phyloP scores from a whole-genome alignment of 2,797 vertebrate species.

The Orestias chungarensis region DNA sequence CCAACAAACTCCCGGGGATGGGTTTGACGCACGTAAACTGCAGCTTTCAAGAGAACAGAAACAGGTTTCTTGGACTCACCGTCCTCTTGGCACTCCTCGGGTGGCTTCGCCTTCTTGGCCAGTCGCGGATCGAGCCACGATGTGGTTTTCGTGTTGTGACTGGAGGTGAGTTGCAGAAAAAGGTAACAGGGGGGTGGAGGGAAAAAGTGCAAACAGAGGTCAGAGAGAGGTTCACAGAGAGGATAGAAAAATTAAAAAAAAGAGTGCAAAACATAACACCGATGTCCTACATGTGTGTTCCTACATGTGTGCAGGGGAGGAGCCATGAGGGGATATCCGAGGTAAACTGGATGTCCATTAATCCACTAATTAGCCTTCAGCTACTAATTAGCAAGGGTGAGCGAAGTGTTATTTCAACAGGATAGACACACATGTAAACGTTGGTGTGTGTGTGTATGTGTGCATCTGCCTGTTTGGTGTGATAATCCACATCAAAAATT shows the following conservation, averaged over 20 bases:
- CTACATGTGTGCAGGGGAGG: constrained; percentile 3
- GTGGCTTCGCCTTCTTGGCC: constrained; percentile 98
- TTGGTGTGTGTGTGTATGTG: constrained; percentile 44
- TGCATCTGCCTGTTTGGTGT: constrained; percentile 34
- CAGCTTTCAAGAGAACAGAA: constrained; percentile 24
- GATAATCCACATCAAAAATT: constrained; percentile 60
- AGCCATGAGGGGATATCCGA: constrained; percentile 47
- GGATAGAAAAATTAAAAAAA: constrained; percentile 17
- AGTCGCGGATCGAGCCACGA: constrained; percentile 99
- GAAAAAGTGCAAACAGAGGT: constrained; percentile 34
- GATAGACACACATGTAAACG: constrained; percentile 53
- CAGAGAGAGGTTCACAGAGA: constrained; percentile 33
- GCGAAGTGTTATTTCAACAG: constrained; percentile 68
- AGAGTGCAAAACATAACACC: constrained; percentile 21
- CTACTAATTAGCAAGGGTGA: constrained; percentile 87
- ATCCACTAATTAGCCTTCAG: constrained; percentile 90
- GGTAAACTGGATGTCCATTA: constrained; percentile 86
- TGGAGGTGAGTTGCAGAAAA: constrained; percentile 68
- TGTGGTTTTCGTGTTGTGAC: constrained; percentile 99
- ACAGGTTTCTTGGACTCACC: constrained; percentile 83
- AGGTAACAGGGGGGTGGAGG: constrained; percentile 2
- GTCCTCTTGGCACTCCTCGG: constrained; percentile 98
- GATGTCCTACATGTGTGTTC: constrained; percentile 22
- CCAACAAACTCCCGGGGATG: constrained; percentile 12
- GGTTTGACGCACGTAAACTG: constrained; percentile 28